Evolutionary conservation across 1,140 invertebrate genomes (phyloP), one percentile per base, ranked within the genome.

Genomic region (Ectropis grisescens): DNA sequence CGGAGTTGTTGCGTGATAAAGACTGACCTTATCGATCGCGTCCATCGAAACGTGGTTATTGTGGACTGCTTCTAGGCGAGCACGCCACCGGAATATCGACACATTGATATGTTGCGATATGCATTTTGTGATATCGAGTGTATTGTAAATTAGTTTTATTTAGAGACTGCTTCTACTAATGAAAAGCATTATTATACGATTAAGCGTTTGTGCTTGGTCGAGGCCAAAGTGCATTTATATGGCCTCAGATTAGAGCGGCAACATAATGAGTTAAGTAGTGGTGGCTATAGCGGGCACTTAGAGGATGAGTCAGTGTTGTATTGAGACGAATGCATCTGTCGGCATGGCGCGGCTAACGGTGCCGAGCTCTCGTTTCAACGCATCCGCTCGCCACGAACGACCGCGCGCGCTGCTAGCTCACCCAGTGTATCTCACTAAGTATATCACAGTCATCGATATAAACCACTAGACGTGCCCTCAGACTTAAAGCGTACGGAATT

Each of bases 1-100:
- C 78, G 48, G 74, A 82, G 41, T 64, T 83, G 43, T 54, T 83
- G 26, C 74, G 78, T 52, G 76, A 82, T 58, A 82, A 83, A 68
- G 82, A 83, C 53, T 82, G 80, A 72, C 52, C 45, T 31, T 53
- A 41, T 36, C 11, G 38, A 33, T 48, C 24, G 16, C 36, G 19
- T 43, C 53, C 41, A 47, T 53, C 41, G 48, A 39, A 45, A 41
- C 41, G 51, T 62, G 58, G 50, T 58, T 57, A 56, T 41, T 60
- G 55, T 57, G 65, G 57, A 76, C 69, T 58, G 50, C 46, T 57
- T 39, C 27, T 31, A 4, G 16, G 3, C 8, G 16, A 19, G 16
- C 8, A 50, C 60, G 65, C 56, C 53, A 59, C 42, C 35, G 36
- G 50, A 53, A 59, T 51, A 50, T 48, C 59, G 41, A 25, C 40